Evolutionary conservation across 2,888 invertebrate species (phyloP).

Genomic region (Clanis bilineata): DNA sequence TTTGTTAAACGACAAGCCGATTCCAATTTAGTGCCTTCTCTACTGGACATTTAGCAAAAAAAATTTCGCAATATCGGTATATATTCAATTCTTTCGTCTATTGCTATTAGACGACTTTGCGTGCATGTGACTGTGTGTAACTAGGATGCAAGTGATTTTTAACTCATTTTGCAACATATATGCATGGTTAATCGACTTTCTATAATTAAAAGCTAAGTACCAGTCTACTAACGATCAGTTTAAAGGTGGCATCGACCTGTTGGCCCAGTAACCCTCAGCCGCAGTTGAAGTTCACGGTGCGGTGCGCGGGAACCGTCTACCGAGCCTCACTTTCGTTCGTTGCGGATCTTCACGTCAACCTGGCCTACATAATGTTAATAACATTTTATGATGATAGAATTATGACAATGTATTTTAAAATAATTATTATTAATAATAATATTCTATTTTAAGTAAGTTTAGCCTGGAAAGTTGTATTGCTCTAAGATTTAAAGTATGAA

Average conservation of each 20-base stretch:
- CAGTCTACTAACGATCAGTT: slow-evolving; percentile 27
- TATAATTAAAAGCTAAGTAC: neutral
- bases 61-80: no score
- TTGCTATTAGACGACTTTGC: no score
- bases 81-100: no score
- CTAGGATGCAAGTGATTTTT: no score
- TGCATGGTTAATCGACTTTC: neutral
- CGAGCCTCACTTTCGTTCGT: slow-evolving; percentile 66
- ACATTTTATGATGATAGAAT: slow-evolving; percentile 20
- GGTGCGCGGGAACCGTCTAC: slow-evolving; percentile 54
- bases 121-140: no score
- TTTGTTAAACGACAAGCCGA: no score
- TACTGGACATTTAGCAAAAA: no score
- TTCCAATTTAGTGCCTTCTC: no score
- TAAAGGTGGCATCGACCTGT: slow-evolving; percentile 53
- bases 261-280: slow-evolving; percentile 66
- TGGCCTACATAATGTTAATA: slow-evolving; percentile 34
- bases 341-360: slow-evolving; percentile 52
- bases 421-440: no score
- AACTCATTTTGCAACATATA: neutral
- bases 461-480: neutral
- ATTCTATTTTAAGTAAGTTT: neutral
- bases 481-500: neutral
- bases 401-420: neutral
- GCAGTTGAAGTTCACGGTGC: slow-evolving; percentile 54